Conservation (phyloP, 2,888 invertebrate species). For the Erebia aethiops region DNA sequence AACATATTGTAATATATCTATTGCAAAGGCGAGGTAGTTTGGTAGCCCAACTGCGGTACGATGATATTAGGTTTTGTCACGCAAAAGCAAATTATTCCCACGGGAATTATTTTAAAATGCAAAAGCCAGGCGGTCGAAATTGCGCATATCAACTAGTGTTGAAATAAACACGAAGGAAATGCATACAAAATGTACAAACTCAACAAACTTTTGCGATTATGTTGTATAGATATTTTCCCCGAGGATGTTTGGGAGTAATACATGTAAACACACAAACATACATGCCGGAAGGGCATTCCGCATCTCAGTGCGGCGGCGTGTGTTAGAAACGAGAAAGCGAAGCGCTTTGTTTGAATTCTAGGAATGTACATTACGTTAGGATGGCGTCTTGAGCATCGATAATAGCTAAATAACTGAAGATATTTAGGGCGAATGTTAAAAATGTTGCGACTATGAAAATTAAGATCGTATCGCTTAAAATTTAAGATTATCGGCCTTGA, state of each 20-base stretch:
- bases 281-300: conserved; percentile 17
- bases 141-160: too few relatives aligned
- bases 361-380: conserved; percentile 4
- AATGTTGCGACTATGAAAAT: too few relatives aligned
- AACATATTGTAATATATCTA: too few relatives aligned
- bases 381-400: not conserved
- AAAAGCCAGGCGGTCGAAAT: too few relatives aligned
- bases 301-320: not conserved
- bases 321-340: conserved; percentile 7
- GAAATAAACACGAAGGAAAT: too few relatives aligned
- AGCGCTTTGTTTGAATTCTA: not conserved
- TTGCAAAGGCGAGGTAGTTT: too few relatives aligned
- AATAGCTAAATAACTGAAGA: not conserved
- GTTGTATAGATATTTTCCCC: not conserved
- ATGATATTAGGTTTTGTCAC: too few relatives aligned
- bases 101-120: too few relatives aligned
- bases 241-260: conserved; percentile 10
- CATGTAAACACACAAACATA: not conserved
- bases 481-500: not conserved
- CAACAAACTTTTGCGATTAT: not conserved
- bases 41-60: too few relatives aligned
- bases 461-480: too few relatives aligned
- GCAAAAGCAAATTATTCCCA: too few relatives aligned
- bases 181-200: not conserved
- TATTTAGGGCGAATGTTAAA: too few relatives aligned